A percentile compares a stretch with the other conserved stretches of the same genome.
phyloP scores from a whole-genome alignment of 2,888 invertebrate species.

The Oscheius sp. region DNA sequence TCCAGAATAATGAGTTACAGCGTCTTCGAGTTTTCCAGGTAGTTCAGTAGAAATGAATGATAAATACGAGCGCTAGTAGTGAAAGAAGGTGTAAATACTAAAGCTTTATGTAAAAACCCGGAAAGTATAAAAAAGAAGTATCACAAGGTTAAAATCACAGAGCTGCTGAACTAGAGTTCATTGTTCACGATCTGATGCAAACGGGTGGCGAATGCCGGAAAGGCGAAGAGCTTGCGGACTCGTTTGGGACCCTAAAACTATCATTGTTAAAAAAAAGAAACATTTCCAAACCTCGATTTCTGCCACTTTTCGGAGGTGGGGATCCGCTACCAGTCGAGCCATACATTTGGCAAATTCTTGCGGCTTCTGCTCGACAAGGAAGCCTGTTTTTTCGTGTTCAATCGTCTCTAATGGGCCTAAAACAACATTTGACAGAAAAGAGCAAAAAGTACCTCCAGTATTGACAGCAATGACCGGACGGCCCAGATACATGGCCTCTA shows the following conservation, averaged over 20 bases:
- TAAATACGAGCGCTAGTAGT: too few species aligned
- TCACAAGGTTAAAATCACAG: not conserved
- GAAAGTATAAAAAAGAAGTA: not conserved
- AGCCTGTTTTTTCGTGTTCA: conserved; percentile 75
- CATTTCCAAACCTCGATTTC: not conserved
- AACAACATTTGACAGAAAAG: conserved; percentile 1
- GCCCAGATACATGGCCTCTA: conserved; percentile 94
- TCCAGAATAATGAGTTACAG: too few species aligned
- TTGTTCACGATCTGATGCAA: conserved; percentile 43
- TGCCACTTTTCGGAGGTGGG: conserved; percentile 21
- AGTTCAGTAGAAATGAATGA: too few species aligned
- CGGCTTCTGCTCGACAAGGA: conserved; percentile 68
- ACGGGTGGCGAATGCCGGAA: conserved; percentile 57
- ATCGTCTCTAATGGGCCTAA: conserved; percentile 89
- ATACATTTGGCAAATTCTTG: conserved; percentile 61
- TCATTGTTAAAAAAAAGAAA: too few species aligned
- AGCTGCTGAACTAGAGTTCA: not conserved
- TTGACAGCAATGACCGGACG: conserved; percentile 94
- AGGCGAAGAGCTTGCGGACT: conserved; percentile 59
- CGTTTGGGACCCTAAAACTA: conserved; percentile 51
- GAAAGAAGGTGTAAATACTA: not conserved
- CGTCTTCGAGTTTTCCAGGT: too few species aligned
- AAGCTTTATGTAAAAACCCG: not conserved
- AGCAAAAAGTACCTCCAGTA: conserved; percentile 81
- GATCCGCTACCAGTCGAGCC: conserved; percentile 42